Base-by-base conservation (phyloP, 2,797 vertebrate species). In the Lindbergichthys nudifrons region DNA sequence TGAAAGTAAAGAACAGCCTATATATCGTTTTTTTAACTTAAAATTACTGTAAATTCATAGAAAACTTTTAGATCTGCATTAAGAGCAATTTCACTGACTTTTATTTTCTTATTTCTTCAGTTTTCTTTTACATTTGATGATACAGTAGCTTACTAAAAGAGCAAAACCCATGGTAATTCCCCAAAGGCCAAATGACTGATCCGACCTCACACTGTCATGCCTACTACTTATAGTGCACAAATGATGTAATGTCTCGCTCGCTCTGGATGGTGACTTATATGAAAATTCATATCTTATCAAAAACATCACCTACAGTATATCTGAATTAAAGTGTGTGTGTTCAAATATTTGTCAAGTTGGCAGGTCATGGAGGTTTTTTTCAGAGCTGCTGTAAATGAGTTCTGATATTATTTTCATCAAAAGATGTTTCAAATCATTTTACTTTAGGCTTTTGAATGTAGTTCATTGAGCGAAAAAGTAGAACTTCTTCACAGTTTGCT, bases 11-110 rank as follows among this genome's bases (percentile, higher is more conserved):
- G 13, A 59, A 12, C n/a, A 26, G 19, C 52, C 19, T 41, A 12
- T 6, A 36, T 26, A 26, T 26, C 26, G 26, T 18, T 23, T 23
- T 45, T 9, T 51, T 4, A 30, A 41, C 26, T 14, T 45, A 10
- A 47, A 3, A 16, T 16, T 23, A n/a, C 32, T 4, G 11, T 60
- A 1, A 10, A 52, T 51, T 5, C 18, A 11, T 3, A 21, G 48
- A 2, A 21, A 58, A 58, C n/a, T 21, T 56, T 45, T 46, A 23
- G 16, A 46, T 77, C n/a, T 65, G 53, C 42, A 57, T 15, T 12
- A 19, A 15, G 16, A 36, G 30, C 2, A 15, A 26, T 36, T 7
- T 13, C 42, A 47, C 6, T 36, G 32, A 36, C 32, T 36, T 36
- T 36, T 36, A 36, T 9, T 36, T 36, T 36, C 32, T 9, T 36